A percentile compares a stretch with the other conserved stretches of the same genome.
phyloP scores from a whole-genome alignment of 1,140 invertebrate species.

The Pantala flavescens region DNA sequence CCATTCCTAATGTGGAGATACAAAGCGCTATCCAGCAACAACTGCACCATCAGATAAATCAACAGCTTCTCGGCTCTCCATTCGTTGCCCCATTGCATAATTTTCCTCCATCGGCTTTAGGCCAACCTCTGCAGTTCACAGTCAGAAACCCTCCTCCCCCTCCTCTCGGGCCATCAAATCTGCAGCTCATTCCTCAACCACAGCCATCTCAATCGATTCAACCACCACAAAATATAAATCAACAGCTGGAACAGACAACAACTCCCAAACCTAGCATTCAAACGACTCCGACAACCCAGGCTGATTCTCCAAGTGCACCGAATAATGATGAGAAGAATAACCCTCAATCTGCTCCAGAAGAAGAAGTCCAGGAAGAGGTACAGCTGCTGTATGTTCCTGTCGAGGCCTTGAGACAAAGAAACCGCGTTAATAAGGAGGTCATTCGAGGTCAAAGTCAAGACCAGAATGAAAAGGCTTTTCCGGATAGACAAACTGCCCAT shows the following conservation, averaged over 20 bases:
- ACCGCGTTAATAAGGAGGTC: background rate
- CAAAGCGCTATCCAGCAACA: background rate
- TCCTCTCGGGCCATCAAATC: background rate
- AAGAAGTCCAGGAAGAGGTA: constrained; percentile 50
- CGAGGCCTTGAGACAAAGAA: constrained; percentile 54
- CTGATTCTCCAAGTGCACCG: background rate
- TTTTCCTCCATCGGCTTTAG: background rate
- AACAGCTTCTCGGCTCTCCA: background rate
- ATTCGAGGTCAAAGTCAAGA: background rate
- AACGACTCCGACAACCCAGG: background rate
- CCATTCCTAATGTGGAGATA: background rate
- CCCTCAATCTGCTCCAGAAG: background rate
- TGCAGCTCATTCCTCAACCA: background rate
- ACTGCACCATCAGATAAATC: constrained; percentile 11
- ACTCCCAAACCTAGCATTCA: background rate
- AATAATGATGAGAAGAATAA: background rate
- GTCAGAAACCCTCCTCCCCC: background rate
- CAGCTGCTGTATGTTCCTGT: constrained; percentile 69
- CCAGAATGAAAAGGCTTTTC: background rate
- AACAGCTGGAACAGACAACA: background rate
- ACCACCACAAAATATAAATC: background rate
- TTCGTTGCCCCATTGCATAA: background rate
- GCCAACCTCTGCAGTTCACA: background rate
- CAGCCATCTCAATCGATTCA: background rate
- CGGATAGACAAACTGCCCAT: background rate